Base-by-base conservation (phyloP, 2,888 invertebrate genomes). In the Lepidocyrtoides sp. region DNA sequence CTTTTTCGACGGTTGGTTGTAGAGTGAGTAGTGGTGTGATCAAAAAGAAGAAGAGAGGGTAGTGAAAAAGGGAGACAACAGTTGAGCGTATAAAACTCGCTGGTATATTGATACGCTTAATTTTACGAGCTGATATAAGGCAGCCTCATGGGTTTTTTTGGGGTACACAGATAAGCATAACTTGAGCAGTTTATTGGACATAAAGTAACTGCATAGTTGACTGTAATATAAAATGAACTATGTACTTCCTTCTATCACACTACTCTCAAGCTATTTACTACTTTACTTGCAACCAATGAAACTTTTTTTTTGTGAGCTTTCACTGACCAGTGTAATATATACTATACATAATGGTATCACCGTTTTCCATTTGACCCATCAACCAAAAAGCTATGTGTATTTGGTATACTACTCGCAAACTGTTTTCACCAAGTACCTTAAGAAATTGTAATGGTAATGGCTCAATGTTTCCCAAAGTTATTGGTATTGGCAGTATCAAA, bases 371-470 rank as follows among this genome's bases (percentile, higher is more conserved):
- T 63, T 32, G 54, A 63, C 63, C 77, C 54, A 54, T 51, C 51
- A 79, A 54, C 17, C 32, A 5, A 57, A 23, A 32, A 36, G 14
- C 60, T 60, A 41, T 32, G 4, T n/a, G n/a, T n/a, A n/a, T n/a
- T n/a, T 5, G 41, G n/a, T 82, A 36, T 82, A 82, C 60, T n/a
- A n/a, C n/a, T n/a, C n/a, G n/a, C n/a, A n/a, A n/a, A n/a, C 23
- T 82, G 60, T 51, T 2, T 8, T 29, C n/a, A 60, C 60, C 41
- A 60, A 57, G 41, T 26, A 60, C 23, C 60, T 82, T 17, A 88
- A 36, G 69, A 88, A 81, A 88, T 88, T 69, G 88, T 81, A 88
- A 88, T 69, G 81, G 88, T 88, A 88, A 88, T 88, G 81, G 54
- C 69, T 88, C 81, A 81, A 88, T 88, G 72, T 69, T 54, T 88